These are phyloP conservation scores for Xestia ashworthii DNA, from an alignment of 2,888 invertebrate species.

Conservation along the genomic window DNA sequence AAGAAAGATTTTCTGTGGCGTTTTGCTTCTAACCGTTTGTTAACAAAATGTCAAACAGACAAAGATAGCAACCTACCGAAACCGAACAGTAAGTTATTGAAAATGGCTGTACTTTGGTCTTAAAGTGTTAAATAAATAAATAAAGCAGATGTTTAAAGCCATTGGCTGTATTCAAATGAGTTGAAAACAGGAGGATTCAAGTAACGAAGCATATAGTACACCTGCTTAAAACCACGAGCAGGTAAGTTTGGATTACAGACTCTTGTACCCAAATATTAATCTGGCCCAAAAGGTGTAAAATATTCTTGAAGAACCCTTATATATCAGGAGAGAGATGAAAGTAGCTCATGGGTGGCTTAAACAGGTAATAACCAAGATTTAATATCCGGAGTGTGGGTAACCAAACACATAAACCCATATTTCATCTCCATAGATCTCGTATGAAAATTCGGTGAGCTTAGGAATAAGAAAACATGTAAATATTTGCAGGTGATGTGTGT, in stretches of 20 bases:
- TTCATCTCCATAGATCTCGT: constrained; percentile 33
- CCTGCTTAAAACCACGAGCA: not conserved
- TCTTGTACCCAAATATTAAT: constrained; percentile 28
- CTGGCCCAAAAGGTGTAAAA: constrained; percentile 32
- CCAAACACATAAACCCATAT: constrained; percentile 40
- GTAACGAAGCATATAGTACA: constrained; percentile 7
- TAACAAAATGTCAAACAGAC: no score
- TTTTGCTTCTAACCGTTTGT: no score
- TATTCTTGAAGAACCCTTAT: constrained; percentile 49
- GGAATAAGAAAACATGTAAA: not conserved
- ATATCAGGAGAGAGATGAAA: constrained; percentile 46
- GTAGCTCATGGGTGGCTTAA: constrained; percentile 53
- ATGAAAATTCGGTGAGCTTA: constrained; percentile 23
- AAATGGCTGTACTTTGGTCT: no score
- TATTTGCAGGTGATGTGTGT: not conserved
- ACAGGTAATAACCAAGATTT: constrained; percentile 62
- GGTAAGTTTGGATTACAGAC: constrained; percentile 8
- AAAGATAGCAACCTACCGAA: no score
- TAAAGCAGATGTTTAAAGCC: not conserved
- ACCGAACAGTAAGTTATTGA: no score
- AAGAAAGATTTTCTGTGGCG: no score
- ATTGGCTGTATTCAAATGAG: not conserved
- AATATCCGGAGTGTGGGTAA: constrained; percentile 58
- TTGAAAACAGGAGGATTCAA: not conserved
- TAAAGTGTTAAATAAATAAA: no score